Evolutionary conservation across 2,113 vertebrate species (phyloP).

Genomic region (Hiodon tergisus): DNA sequence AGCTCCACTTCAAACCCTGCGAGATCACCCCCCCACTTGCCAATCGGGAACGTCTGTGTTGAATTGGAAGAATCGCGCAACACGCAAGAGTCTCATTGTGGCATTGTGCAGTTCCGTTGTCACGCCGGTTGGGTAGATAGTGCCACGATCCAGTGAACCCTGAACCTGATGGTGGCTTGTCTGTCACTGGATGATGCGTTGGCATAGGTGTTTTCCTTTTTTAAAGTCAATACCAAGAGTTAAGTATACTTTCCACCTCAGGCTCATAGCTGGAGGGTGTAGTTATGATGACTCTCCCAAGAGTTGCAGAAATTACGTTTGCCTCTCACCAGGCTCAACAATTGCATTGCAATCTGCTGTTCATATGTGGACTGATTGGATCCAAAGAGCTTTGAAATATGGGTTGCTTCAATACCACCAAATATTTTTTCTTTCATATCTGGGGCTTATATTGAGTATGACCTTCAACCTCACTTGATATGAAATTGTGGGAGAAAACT

Average conservation of each 20-base stretch:
- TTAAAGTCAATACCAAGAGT: conserved; percentile 60
- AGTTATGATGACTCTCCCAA: conserved; percentile 46
- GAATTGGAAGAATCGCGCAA: too few relatives aligned
- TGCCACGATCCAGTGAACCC: background rate
- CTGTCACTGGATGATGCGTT: conserved; percentile 52
- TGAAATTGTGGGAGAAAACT: conserved; percentile 9
- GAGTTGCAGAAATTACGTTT: conserved; percentile 34
- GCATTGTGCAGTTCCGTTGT: background rate
- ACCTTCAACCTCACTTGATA: conserved; percentile 8
- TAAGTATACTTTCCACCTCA: conserved; percentile 34
- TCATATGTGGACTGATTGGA: conserved; percentile 20
- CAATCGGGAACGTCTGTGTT: too few relatives aligned
- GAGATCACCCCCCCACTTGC: too few relatives aligned
- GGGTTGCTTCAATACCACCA: background rate
- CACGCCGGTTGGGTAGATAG: background rate
- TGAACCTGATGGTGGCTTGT: conserved; percentile 26
- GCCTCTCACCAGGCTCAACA: conserved; percentile 20
- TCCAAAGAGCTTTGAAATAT: conserved; percentile 17
- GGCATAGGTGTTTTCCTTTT: conserved; percentile 56
- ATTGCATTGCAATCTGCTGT: conserved; percentile 20
- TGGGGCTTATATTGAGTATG: conserved; percentile 9
- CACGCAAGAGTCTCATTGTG: too few relatives aligned
- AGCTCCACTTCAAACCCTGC: too few relatives aligned
- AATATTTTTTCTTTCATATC: conserved; percentile 6
- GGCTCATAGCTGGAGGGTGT: conserved; percentile 45